A percentile compares a stretch with the other conserved stretches of the same genome.
phyloP scores from a whole-genome alignment of 2,113 vertebrate species.

The Microtus ochrogaster region DNA sequence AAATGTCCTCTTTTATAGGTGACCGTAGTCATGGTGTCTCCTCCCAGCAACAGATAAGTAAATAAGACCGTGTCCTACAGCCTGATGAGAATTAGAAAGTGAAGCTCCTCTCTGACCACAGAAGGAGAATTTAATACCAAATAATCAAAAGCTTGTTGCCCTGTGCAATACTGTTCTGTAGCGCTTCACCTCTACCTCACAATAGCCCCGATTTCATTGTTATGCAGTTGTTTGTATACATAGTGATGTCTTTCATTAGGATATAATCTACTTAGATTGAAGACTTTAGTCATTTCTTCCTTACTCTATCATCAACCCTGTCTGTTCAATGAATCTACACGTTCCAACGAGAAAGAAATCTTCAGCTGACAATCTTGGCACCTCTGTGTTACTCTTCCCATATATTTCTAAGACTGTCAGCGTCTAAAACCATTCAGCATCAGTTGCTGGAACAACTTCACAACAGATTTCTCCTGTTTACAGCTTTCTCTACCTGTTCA shows the following conservation, averaged over 20 bases:
- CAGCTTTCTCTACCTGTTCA: constrained; percentile 10
- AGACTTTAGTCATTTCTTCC: background rate
- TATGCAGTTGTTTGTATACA: background rate
- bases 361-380: background rate
- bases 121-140: background rate
- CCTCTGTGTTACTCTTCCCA: background rate
- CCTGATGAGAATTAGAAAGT: background rate
- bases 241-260: background rate
- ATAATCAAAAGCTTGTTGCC: background rate
- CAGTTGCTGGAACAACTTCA: constrained; percentile 39
- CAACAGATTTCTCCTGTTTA: background rate
- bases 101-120: background rate
- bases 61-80: background rate
- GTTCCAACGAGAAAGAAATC: background rate
- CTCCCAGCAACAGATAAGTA: background rate
- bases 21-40: background rate
- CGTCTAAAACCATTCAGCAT: background rate
- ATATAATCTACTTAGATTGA: background rate
- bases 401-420: background rate
- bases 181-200: background rate
- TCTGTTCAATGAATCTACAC: background rate
- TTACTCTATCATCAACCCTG: background rate
- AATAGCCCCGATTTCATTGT: background rate
- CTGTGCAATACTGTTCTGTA: background rate
- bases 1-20: background rate